Evolutionary conservation across 2,113 vertebrate species (phyloP).

Genomic region (Aramus guarauna): DNA sequence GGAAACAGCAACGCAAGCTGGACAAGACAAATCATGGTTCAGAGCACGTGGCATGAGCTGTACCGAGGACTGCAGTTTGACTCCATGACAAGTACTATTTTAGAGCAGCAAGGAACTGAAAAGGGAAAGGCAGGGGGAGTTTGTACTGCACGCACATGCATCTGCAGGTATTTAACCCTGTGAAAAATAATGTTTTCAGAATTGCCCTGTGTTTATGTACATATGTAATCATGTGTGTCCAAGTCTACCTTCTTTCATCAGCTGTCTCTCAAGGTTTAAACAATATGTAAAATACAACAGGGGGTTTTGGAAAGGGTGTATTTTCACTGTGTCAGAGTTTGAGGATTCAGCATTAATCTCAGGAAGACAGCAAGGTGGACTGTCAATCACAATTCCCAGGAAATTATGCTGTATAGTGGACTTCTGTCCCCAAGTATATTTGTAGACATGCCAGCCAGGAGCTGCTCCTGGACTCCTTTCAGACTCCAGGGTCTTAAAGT

Average conservation of each 20-base stretch:
- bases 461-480: neutral
- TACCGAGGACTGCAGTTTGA: neutral
- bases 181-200: neutral
- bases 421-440: neutral
- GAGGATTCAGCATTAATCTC: neutral
- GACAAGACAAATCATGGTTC: neutral
- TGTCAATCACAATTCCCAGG: neutral
- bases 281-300: neutral
- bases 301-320: neutral
- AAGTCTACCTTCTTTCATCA: neutral
- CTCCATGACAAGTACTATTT: neutral
- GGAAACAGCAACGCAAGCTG: neutral
- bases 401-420: neutral
- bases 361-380: neutral
- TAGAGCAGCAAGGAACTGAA: neutral
- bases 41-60: neutral
- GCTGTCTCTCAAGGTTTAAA: neutral
- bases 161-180: neutral
- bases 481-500: neutral
- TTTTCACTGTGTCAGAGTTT: neutral
- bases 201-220: neutral
- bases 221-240: accelerated
- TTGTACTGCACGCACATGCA: neutral
- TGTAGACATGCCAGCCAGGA: neutral
- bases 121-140: neutral